Evolutionary conservation across 2,113 vertebrate species (phyloP).

Genomic region (Halichoerus grypus): DNA sequence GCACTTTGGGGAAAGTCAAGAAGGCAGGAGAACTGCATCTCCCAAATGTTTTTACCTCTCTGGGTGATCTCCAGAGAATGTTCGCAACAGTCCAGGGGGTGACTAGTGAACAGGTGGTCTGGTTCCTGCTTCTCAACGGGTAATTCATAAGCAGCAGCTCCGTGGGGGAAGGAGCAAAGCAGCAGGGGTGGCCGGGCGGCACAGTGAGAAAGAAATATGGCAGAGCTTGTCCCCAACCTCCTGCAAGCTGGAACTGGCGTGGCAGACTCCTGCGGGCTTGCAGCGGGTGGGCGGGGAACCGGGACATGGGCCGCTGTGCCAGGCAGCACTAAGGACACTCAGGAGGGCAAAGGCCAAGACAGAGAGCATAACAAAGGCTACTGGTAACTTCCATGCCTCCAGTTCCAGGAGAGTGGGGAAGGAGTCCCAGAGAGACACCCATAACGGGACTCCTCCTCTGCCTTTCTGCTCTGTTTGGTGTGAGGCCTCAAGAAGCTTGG

Average conservation of each 20-base stretch:
- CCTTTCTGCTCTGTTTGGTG: neutral
- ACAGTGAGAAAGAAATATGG: neutral
- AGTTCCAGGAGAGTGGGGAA: neutral
- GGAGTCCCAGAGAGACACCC: neutral
- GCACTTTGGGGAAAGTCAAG: neutral
- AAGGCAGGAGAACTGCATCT: neutral
- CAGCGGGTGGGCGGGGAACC: neutral
- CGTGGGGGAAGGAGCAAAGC: neutral
- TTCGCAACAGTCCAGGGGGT: fast-evolving
- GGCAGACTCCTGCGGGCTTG: neutral
- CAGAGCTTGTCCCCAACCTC: neutral
- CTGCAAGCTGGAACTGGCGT: neutral
- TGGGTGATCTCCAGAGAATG: neutral
- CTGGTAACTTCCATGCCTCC: neutral
- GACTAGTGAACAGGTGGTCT: neutral
- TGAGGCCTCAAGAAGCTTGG: neutral
- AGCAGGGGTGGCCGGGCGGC: neutral
- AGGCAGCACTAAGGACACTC: neutral
- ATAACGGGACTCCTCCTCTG: fast-evolving
- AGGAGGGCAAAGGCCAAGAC: neutral
- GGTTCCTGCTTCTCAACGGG: neutral
- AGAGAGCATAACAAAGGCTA: neutral
- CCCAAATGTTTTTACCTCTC: neutral
- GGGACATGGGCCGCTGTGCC: too few relatives aligned
- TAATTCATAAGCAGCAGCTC: neutral